These are phyloP conservation scores for Montipora sp. DNA, from an alignment of 64 coral and sea anemone genomes.

Conservation along the genomic window DNA sequence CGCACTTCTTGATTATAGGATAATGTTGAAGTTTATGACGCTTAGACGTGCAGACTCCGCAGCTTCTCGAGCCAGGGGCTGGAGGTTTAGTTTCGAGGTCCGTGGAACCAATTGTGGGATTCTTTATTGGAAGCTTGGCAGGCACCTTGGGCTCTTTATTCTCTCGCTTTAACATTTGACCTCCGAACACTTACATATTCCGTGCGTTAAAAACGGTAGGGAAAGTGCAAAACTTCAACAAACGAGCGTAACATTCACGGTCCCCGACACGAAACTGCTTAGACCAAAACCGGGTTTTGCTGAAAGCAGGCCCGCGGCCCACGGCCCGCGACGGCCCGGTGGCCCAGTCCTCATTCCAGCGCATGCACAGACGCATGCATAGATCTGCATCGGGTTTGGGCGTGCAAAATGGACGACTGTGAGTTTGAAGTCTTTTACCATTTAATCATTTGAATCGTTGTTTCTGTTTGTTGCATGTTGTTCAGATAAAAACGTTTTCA, in stretches of 20 bases:
- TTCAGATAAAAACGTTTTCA: no score
- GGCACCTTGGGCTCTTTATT: slow-evolving; percentile 23
- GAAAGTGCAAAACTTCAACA: no score
- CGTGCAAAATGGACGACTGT: no score
- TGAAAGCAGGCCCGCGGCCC: background rate
- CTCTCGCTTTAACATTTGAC: slow-evolving; percentile 14
- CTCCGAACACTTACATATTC: background rate
- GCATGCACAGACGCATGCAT: no score
- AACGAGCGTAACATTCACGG: no score
- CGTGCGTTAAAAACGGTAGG: background rate
- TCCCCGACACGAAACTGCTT: background rate
- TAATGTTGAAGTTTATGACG: slow-evolving; percentile 68
- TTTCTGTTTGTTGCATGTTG: no score
- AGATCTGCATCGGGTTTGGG: no score
- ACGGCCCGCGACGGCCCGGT: no score
- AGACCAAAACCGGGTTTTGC: background rate
- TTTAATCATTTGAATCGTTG: no score
- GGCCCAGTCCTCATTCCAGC: background rate
- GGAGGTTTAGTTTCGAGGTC: background rate
- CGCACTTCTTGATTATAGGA: slow-evolving; percentile 56
- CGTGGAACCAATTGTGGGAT: slow-evolving; percentile 13
- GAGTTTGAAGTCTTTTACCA: no score
- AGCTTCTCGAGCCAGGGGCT: background rate
- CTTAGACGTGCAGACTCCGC: slow-evolving; percentile 55
- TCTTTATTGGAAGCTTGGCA: background rate